Evolutionary conservation across 1,140 invertebrate species (phyloP).

Genomic region (Pentalonia nigronervosa): DNA sequence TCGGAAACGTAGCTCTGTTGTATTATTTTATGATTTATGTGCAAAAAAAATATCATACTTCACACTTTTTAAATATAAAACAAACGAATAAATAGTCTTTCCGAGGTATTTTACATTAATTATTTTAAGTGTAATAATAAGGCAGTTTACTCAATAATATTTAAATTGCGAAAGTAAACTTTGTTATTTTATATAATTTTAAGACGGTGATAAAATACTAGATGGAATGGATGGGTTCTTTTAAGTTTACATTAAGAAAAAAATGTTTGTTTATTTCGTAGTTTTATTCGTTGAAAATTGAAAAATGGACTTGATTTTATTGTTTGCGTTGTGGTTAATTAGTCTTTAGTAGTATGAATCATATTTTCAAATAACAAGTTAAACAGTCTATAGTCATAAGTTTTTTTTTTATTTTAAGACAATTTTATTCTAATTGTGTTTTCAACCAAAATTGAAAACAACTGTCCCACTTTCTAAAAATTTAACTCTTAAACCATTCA

Average conservation of each 20-base stretch:
- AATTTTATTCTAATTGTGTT: background rate
- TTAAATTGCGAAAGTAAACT: too few relatives aligned
- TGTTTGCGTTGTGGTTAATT: background rate
- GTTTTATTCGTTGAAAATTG: background rate
- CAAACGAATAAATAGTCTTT: too few relatives aligned
- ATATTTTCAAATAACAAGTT: background rate
- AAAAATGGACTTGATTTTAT: background rate
- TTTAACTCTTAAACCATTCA: too few relatives aligned
- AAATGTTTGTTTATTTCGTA: too few relatives aligned
- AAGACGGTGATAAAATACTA: background rate
- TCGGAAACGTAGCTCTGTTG: background rate
- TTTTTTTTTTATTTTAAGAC: background rate
- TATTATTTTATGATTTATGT: too few relatives aligned
- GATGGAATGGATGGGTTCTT: background rate
- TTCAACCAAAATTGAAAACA: too few relatives aligned
- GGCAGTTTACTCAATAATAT: too few relatives aligned
- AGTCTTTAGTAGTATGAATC: background rate
- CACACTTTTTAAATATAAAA: background rate
- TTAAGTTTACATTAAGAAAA: background rate
- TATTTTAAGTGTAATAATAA: background rate
- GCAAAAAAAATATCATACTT: background rate
- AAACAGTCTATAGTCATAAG: background rate
- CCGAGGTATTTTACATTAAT: too few relatives aligned
- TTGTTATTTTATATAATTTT: background rate
- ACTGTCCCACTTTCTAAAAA: too few relatives aligned